Evolutionary conservation across 2,113 vertebrate species (phyloP), one percentile per base, ranked within the genome.

Genomic region (Psophia crepitans): DNA sequence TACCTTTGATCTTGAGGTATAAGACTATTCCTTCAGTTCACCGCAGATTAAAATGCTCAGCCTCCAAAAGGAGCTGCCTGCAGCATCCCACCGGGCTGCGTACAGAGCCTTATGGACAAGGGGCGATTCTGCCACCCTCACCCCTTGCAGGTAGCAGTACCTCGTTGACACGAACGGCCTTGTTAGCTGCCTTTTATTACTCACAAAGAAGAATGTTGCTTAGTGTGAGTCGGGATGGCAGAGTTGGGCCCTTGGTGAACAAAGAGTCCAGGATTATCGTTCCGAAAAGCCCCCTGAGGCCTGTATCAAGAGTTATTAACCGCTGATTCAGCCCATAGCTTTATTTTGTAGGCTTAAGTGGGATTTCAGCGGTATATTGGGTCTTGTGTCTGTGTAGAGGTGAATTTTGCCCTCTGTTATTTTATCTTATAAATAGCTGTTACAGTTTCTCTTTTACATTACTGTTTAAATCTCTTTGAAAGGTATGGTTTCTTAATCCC

Each of bases 311-410:
- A 92, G 87, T 95, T 97, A 93, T 95, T 97, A 97, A 82, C 86
- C 84, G 93, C 81, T 63, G 84, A 87, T 95, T 95, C 89, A 83
- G 63, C 35, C 35, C 74, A 91, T 49, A 92, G 77, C 89, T 83
- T 95, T 97, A 95, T 95, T 97, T 94, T 96, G 81, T 87, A 82
- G 95, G 89, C 91, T 95, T 97, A 97, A 93, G 69, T 87, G 53
- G 95, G 83, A 96, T 96, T 96, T 94, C 44, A 76, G 61, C 79
- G 69, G 26, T 89, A 96, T 95, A 96, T 94, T 95, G 70, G 94
- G 96, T 94, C 93, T 94, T 96, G 74, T 83, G 63, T 87, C 74
- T 95, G 71, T 49, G 37, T 48, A 87, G 73, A 48, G 87, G 78
- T 84, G 89, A 88, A 86, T 93, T 93, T 96, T 93, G 53, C 87